Evolutionary conservation across 2,113 vertebrate species (phyloP), one percentile per base, ranked within the genome.

Genomic region (Chrysochloris asiatica): DNA sequence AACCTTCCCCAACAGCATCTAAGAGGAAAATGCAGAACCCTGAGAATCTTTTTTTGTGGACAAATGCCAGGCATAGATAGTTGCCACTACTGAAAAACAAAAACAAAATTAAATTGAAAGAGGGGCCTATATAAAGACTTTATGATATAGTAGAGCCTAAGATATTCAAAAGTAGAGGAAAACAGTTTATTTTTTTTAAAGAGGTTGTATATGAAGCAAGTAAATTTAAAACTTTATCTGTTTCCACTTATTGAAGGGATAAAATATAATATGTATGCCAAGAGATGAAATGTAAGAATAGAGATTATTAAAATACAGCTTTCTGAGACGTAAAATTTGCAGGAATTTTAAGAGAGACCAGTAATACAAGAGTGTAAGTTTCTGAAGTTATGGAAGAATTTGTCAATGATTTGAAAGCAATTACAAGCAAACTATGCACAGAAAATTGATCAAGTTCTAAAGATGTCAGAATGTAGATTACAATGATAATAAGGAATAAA

Each of bases 361-460:
- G 11, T 86, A 73, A 71, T 69, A 54, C 21, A 52, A 63, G 10
- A 26, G 63, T 72, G 19, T 67, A 67, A 91, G 24, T 8, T 72
- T 86, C 48, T 84, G 24, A 92, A 28, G 16, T 82, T 71, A 22
- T 22, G 36, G 28, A 76, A 83, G 6, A 89, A 26, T 38, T 67
- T 88, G 80, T 28, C 67, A 83, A 38, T 80, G 21, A 76, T 90
- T 90, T 76, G 77, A 75, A 93, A 86, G 26, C 30, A 88, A 71
- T 88, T 90, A 63, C 61, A n/a, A 48, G 4, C 10, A 78, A 89
- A 71, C 10, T 47, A 43, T 71, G 28, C 80, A 76, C 4, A 75
- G 33, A 69, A 86, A 86, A 72, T 3, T 90, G 36, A 81, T 43
- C 9, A 8, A 85, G 19, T 63, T 6, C 41, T 67, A 6, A 26